Conservation (phyloP, 2,888 invertebrate species). For the Monopis laevigella region DNA sequence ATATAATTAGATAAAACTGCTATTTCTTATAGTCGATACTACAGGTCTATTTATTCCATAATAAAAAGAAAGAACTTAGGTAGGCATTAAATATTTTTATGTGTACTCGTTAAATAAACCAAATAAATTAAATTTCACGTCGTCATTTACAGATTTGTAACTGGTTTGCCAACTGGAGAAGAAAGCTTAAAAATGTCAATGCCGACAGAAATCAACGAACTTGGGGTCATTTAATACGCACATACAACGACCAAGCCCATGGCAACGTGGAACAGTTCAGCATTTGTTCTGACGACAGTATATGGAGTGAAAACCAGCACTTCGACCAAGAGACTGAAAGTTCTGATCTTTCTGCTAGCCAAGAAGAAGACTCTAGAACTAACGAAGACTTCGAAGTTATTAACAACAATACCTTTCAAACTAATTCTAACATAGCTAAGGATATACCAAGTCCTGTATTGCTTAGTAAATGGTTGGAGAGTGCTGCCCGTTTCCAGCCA, state of each 20-base stretch:
- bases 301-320: conserved; percentile 72
- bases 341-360: conserved; percentile 18
- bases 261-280: conserved; percentile 84
- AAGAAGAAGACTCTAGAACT: conserved; percentile 34
- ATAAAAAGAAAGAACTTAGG: no score
- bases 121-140: no score
- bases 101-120: no score
- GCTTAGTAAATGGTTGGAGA: conserved; percentile 79
- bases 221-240: conserved; percentile 78
- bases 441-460: conserved; percentile 66
- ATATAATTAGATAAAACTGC: no score
- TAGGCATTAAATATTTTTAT: no score
- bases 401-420: conserved; percentile 44
- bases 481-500: conserved; percentile 77
- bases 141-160: conserved; percentile 73
- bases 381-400: conserved; percentile 40
- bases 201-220: conserved; percentile 74
- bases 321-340: conserved; percentile 29
- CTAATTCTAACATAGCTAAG: conserved; percentile 21
- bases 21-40: no score
- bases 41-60: no score
- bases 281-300: conserved; percentile 80
- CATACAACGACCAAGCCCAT: conserved; percentile 78
- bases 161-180: conserved; percentile 86
- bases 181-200: conserved; percentile 80